Percentiles rank a stretch among this genome's conserved stretches.
phyloP scores from a whole-genome alignment of 1,140 invertebrate genomes.

The Drosophila dunni region DNA sequence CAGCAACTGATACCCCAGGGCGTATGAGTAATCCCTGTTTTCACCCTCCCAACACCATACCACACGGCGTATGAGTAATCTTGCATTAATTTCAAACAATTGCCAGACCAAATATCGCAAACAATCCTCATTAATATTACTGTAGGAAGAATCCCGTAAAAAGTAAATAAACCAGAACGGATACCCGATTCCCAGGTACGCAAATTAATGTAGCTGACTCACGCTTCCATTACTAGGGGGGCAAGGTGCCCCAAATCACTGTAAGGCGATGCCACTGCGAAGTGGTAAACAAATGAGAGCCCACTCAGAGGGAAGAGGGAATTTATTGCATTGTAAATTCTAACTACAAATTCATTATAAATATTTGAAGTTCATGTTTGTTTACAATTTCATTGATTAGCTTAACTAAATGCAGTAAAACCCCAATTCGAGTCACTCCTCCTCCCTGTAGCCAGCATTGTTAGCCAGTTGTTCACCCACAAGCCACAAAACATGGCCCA shows the following conservation, averaged over 20 bases:
- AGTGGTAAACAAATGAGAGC: neutral
- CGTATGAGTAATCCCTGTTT: slow-evolving; percentile 52
- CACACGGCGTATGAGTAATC: slow-evolving; percentile 63
- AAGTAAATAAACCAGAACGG: slow-evolving; percentile 56
- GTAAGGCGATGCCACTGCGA: neutral
- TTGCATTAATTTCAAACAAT: slow-evolving; percentile 59
- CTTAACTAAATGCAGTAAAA: slow-evolving; percentile 10
- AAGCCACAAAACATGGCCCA: slow-evolving; percentile 36
- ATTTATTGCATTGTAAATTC: slow-evolving; percentile 6
- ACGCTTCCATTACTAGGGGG: slow-evolving; percentile 52
- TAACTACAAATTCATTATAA: slow-evolving; percentile 43
- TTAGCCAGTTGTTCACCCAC: neutral
- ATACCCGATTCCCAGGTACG: slow-evolving; percentile 22
- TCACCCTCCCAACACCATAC: slow-evolving; percentile 7
- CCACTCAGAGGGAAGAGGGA: neutral
- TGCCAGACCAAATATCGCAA: slow-evolving; percentile 39
- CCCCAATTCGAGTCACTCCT: neutral
- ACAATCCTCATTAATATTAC: slow-evolving; percentile 30
- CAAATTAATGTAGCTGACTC: slow-evolving; percentile 50
- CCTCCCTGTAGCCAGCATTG: neutral
- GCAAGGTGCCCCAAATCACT: neutral
- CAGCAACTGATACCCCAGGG: slow-evolving; percentile 32
- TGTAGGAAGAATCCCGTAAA: slow-evolving; percentile 42
- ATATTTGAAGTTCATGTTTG: slow-evolving; percentile 56
- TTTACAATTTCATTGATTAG: slow-evolving; percentile 56